Evolutionary conservation across 2,797 vertebrate genomes (phyloP), one percentile per base, ranked within the genome.

Genomic region (Allobates femoralis): DNA sequence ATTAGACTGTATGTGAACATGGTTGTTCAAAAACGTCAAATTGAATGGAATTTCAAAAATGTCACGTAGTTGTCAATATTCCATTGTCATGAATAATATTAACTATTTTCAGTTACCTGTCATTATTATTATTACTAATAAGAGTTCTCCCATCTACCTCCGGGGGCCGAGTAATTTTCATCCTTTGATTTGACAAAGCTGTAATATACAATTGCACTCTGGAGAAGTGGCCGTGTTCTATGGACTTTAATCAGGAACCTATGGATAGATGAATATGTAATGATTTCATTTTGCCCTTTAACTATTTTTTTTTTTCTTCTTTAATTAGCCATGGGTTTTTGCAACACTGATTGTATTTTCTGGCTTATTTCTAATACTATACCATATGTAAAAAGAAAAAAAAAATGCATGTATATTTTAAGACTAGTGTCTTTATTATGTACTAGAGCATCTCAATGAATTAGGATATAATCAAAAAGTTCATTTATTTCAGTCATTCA

Each of bases 251-350:
- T 84, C 60, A 66, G 46, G 58, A 34, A 85, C 28, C 28, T 67
- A 79, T 84, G 56, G 73, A 84, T 51, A 53, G 55, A 64, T 64
- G 50, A 82, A 55, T 75, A 32, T n/a, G 56, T 21, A 34, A 76
- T 84, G 56, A 77, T 77, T 77, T 12, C n/a, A 76, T 75, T 30
- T 46, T 81, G 37, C 60, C 79, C 37, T 67, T 28, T n/a, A 50
- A 74, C 23, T 55, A 46, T 51, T 46, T 16, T 56, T 62, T 62
- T 37, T 81, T 81, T 66, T 41, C n/a, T 81, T 81, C 51, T 41
- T 18, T 51, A 51, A 60, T 79, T 18, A 60, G 21, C 5, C 55
- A 8, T 79, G 16, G 62, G 26, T 46, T 37, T 37, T 34, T 50
- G 56, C 6, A 62, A 11, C 56, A 3, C 8, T 78, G 51, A 34